These are phyloP conservation scores for Lasiurus cinereus DNA, from an alignment of 2,113 vertebrate species.

Conservation along the genomic window DNA sequence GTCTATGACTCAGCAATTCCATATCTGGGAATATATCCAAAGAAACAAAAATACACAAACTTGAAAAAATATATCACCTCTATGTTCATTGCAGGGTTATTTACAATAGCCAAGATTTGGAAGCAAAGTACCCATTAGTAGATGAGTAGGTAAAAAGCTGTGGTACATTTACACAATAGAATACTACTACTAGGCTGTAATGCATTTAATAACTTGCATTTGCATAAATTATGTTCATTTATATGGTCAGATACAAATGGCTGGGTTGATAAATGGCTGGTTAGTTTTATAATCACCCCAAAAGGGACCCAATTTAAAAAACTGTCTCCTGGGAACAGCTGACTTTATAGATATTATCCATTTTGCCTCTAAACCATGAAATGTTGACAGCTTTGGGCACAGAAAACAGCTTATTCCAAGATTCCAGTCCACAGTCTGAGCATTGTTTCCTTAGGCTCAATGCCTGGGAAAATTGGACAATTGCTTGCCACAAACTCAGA, in stretches of 20 bases:
- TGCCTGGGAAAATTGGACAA: not conserved
- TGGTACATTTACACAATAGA: not conserved
- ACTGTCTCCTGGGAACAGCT: slow-evolving; percentile 61
- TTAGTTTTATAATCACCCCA: slow-evolving; percentile 81
- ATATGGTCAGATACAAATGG: slow-evolving; percentile 82
- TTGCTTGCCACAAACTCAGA: not conserved
- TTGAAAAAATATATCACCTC: not conserved
- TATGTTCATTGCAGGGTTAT: not conserved
- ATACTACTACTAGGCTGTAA: not conserved
- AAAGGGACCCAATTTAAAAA: slow-evolving; percentile 70
- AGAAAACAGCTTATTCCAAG: not conserved
- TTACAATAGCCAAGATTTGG: not conserved
- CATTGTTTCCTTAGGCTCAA: not conserved
- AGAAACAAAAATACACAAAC: not conserved
- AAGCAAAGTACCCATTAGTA: not conserved
- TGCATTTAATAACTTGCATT: slow-evolving; percentile 77
- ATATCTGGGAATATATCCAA: not conserved
- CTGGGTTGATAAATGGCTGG: slow-evolving; percentile 82
- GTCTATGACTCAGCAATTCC: not conserved
- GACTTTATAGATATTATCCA: slow-evolving; percentile 71
- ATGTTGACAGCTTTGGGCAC: not conserved
- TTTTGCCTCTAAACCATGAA: slow-evolving; percentile 54
- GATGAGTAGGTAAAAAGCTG: not conserved
- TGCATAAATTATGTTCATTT: slow-evolving; percentile 84
- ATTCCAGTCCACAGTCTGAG: not conserved